Evolutionary conservation across 2,113 vertebrate genomes (phyloP), one percentile per base, ranked within the genome.

Genomic region (Odocoileus virginianus): DNA sequence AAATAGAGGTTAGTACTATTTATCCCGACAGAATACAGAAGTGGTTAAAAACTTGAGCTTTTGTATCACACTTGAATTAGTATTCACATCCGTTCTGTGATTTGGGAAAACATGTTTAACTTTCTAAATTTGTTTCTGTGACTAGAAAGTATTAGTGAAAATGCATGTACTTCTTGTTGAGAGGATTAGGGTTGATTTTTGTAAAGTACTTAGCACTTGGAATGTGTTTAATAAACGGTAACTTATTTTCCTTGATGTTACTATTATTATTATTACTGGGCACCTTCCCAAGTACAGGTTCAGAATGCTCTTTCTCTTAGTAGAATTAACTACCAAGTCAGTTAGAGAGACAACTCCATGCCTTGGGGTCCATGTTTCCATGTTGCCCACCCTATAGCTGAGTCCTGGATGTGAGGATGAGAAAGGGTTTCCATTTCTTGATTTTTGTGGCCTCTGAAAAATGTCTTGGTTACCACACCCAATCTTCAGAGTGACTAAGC

Each of bases 21-120:
- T 55, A 81, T 17, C 40, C 16, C 64, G 1, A 89, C 23, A 57
- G 43, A 89, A 89, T 40, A 55, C 11, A 71, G 40, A 58, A 40
- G 19, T 17, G 6, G n/a, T 74, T 95, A 52, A 64, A 36, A 92
- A 89, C 17, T 11, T 95, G 58, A 95, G 28, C 0, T n/a, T 52
- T 95, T 5, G 5, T 64, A 78, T 71, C 60, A 67, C 9, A n/a
- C 27, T 78, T 87, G 33, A 28, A 16, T 93, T 88, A 79, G 23
- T 10, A 71, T 25, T 28, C 45, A 81, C 8, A 67, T 54, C 15
- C n/a, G 8, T 61, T 47, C 11, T 36, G 60, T 27, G 36, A 79
- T 71, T 97, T 91, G 61, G 25, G 36, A 93, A 81, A 85, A 79
- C 90, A 27, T 91, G 17, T 95, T 95, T 67, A 84, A 57, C 40